Conservation (phyloP, 2,888 invertebrate species). For the Morpho helenor region DNA sequence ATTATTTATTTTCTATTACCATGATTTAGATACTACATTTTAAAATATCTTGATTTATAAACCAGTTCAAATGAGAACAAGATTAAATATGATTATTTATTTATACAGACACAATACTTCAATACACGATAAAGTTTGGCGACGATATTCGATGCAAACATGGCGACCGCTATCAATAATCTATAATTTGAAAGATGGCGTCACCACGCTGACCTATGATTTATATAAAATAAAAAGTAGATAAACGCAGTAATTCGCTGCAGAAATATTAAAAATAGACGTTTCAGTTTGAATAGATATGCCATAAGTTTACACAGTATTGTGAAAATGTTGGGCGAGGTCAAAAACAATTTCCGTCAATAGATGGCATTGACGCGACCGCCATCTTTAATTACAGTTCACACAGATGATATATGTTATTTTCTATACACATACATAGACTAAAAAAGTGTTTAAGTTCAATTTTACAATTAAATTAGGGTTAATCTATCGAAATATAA, state of each 20-base stretch:
- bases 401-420: not conserved
- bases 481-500: no score
- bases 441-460: no score
- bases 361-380: conserved; percentile 19
- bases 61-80: no score
- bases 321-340: conserved; percentile 16
- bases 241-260: not conserved
- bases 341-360: conserved; percentile 11
- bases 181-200: conserved; percentile 5
- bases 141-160: conserved; percentile 2
- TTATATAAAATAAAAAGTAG: not conserved
- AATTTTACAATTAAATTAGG: no score
- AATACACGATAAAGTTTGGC: not conserved
- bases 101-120: no score
- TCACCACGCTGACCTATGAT: not conserved
- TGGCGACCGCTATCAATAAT: conserved; percentile 4
- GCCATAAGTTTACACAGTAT: not conserved
- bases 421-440: no score
- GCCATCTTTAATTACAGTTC: conserved; percentile 8
- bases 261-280: conserved; percentile 3
- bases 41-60: no score
- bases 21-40: no score
- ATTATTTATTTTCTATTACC: no score
- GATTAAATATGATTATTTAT: no score
- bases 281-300: not conserved